Evolutionary conservation across 2,797 vertebrate genomes (phyloP).

Genomic region (Dipus sagitta): DNA sequence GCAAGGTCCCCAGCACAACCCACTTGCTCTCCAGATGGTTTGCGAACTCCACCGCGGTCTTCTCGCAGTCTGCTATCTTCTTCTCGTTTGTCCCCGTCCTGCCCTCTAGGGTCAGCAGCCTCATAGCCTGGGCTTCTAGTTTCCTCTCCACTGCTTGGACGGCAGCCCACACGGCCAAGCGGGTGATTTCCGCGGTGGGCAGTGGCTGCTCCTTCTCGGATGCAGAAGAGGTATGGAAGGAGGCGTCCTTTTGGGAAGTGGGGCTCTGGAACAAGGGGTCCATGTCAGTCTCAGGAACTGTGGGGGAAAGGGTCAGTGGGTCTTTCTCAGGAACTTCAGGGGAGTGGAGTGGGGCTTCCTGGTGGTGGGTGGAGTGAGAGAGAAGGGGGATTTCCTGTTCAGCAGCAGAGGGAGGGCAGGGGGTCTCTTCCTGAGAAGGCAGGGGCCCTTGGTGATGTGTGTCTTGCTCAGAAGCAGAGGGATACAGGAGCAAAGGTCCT

Average conservation of each 20-base stretch:
- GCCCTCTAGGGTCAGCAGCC: constrained; percentile 80
- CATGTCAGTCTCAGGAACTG: constrained; percentile 69
- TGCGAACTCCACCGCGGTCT: constrained; percentile 80
- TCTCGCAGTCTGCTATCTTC: constrained; percentile 81
- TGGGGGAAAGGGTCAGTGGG: constrained; percentile 69
- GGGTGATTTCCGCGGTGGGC: constrained; percentile 78
- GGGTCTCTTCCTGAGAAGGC: constrained; percentile 73
- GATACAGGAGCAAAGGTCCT: constrained; percentile 70
- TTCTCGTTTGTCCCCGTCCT: constrained; percentile 79
- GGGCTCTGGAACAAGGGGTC: constrained; percentile 80
- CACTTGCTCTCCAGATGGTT: constrained; percentile 85
- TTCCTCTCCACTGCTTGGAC: constrained; percentile 82
- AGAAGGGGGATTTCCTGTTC: constrained; percentile 69
- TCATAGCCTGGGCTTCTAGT: constrained; percentile 80
- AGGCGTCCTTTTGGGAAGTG: constrained; percentile 70
- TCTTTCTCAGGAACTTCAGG: constrained; percentile 81
- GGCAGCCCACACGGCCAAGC: constrained; percentile 80
- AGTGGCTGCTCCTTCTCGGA: constrained; percentile 77
- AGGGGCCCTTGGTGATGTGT: constrained; percentile 64
- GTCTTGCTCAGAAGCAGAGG: constrained; percentile 71
- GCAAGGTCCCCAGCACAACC: constrained; percentile 79
- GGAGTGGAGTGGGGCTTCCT: constrained; percentile 74
- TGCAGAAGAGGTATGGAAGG: constrained; percentile 71
- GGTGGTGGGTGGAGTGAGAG: constrained; percentile 68
- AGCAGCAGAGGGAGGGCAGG: constrained; percentile 53